Evolutionary conservation across 2,888 invertebrate genomes (phyloP).

Genomic region (Lycophotia porphyrea): DNA sequence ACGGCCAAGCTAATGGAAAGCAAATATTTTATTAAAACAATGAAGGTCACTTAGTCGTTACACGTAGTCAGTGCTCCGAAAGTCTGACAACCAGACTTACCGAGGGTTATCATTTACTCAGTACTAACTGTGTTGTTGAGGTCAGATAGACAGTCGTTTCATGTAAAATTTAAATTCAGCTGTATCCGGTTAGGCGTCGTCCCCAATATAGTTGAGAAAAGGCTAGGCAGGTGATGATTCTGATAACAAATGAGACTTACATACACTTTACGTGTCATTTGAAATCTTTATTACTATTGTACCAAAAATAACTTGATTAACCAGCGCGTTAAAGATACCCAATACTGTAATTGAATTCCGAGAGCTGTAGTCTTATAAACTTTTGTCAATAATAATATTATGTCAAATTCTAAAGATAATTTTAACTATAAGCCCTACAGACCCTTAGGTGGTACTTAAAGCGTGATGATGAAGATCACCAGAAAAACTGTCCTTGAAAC

Average conservation of each 20-base stretch:
- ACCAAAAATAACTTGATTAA: not conserved
- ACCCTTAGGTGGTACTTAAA: not conserved
- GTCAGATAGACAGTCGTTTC: not conserved
- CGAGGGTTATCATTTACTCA: not conserved
- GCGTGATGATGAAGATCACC: not conserved
- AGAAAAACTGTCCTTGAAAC: not conserved
- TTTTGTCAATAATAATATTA: not conserved
- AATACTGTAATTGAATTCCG: not conserved
- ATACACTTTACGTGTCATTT: not conserved
- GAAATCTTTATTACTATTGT: not conserved
- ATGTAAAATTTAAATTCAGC: too few species aligned
- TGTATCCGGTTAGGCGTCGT: not conserved
- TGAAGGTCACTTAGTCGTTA: not conserved
- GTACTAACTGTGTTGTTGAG: not conserved
- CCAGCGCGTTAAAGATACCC: not conserved
- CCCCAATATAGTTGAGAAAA: not conserved
- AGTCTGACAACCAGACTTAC: not conserved
- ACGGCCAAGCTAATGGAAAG: not conserved
- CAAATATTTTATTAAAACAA: slow-evolving; percentile 11
- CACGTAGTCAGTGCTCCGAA: not conserved
- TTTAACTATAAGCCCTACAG: too few species aligned
- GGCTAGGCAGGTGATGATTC: not conserved
- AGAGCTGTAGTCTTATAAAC: not conserved
- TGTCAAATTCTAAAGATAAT: not conserved
- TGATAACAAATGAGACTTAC: not conserved